Conservation (phyloP, 2,888 invertebrate species). For the Yponomeuta cagnagella region DNA sequence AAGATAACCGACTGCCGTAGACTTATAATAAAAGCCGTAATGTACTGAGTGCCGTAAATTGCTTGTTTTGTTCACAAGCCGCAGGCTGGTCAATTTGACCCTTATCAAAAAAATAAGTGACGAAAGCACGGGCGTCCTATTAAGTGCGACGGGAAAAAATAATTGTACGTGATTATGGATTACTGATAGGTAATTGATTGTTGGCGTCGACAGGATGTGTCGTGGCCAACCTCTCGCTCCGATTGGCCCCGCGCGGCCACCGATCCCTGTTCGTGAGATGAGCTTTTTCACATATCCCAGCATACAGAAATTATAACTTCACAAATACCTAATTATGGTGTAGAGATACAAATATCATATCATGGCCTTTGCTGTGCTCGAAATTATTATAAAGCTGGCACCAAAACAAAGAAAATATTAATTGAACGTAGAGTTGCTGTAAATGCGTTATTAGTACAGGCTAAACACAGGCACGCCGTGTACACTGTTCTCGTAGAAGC, state of each 20-base stretch:
- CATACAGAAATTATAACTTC: neutral
- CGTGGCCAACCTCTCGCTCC: slow-evolving; percentile 23
- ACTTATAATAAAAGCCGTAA: slow-evolving; percentile 57
- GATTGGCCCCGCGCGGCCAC: neutral
- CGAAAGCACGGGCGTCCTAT: slow-evolving; percentile 56
- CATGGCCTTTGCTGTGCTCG: neutral
- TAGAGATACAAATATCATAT: neutral
- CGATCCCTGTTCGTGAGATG: neutral
- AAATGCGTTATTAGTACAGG: neutral
- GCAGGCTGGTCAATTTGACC: slow-evolving; percentile 63
- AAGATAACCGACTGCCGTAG: slow-evolving; percentile 42
- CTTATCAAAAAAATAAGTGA: slow-evolving; percentile 68
- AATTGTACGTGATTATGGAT: slow-evolving; percentile 67
- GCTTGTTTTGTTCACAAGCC: slow-evolving; percentile 61
- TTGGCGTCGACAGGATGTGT: slow-evolving; percentile 44
- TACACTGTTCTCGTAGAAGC: neutral
- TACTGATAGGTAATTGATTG: slow-evolving; percentile 57
- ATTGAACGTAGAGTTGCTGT: neutral
- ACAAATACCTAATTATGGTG: neutral
- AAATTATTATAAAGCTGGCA: neutral
- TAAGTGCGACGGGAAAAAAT: slow-evolving; percentile 58
- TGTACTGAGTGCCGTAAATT: slow-evolving; percentile 58
- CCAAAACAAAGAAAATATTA: neutral
- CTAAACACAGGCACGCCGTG: slow-evolving; percentile 4
- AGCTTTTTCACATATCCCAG: neutral